These are phyloP conservation scores for Diplodus puntazzo DNA, from an alignment of 2,797 vertebrate genomes.

Conservation along the genomic window DNA sequence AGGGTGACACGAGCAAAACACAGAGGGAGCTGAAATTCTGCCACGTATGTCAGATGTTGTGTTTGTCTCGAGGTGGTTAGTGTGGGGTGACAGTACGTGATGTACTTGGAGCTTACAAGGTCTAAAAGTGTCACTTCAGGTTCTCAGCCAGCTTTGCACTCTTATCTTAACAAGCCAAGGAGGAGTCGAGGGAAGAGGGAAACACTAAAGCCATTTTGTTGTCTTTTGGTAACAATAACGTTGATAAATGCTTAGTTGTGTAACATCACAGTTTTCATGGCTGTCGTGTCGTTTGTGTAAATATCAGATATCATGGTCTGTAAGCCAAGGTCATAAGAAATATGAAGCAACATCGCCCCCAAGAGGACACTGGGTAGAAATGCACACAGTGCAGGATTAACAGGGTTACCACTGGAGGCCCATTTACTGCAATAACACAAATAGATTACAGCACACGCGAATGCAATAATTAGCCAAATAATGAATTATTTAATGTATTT, in stretches of 20 bases:
- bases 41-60: slow-evolving; percentile 12
- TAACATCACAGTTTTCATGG: slow-evolving; percentile 44
- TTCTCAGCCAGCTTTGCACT: slow-evolving; percentile 84
- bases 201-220: slow-evolving; percentile 79
- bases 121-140: slow-evolving; percentile 77
- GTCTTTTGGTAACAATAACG: slow-evolving; percentile 64
- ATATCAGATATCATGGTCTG: slow-evolving; percentile 54
- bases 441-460: slow-evolving; percentile 67
- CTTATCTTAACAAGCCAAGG: slow-evolving; percentile 82
- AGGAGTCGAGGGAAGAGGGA: slow-evolving; percentile 61
- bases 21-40: neutral
- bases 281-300: slow-evolving; percentile 59
- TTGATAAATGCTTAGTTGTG: slow-evolving; percentile 37
- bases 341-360: slow-evolving; percentile 69
- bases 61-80: slow-evolving; percentile 13
- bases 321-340: slow-evolving; percentile 70
- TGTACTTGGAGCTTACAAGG: slow-evolving; percentile 69
- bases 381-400: slow-evolving; percentile 57
- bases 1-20: slow-evolving; percentile 56
- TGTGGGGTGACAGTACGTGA: slow-evolving; percentile 39
- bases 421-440: slow-evolving; percentile 72
- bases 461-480: slow-evolving; percentile 81
- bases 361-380: slow-evolving; percentile 57
- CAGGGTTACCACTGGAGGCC: slow-evolving; percentile 63
- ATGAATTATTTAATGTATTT: slow-evolving; percentile 65